Evolutionary conservation across 2,113 vertebrate species (phyloP).

Genomic region (Microcebus tavaratra): DNA sequence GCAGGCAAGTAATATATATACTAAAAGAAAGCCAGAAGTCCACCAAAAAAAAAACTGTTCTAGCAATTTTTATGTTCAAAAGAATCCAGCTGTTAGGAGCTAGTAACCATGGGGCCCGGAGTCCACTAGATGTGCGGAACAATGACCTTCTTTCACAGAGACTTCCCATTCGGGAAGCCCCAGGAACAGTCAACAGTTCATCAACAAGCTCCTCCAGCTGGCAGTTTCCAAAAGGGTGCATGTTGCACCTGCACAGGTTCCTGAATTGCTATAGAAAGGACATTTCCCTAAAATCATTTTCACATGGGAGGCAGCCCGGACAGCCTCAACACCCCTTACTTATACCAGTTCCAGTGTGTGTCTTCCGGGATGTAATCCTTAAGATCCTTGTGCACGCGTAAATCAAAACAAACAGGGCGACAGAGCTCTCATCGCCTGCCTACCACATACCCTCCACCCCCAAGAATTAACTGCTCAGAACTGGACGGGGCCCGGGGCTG

Average conservation of each 20-base stretch:
- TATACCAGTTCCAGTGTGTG: not conserved
- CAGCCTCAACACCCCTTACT: not conserved
- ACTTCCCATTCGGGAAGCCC: not conserved
- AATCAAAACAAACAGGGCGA: not conserved
- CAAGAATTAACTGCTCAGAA: not conserved
- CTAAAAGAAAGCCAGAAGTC: not conserved
- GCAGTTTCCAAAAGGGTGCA: not conserved
- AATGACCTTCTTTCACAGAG: not conserved
- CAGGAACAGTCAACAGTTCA: not conserved
- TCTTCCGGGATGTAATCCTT: not conserved
- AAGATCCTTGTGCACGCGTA: not conserved
- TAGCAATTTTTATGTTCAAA: not conserved
- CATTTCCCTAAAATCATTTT: not conserved
- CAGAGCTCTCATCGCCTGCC: accelerated
- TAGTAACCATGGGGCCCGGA: too few species aligned
- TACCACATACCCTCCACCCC: not conserved
- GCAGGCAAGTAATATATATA: not conserved
- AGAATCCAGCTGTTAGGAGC: not conserved
- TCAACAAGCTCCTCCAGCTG: not conserved
- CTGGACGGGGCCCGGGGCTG: not conserved
- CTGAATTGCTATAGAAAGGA: not conserved
- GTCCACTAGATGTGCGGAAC: not conserved
- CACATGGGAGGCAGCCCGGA: accelerated
- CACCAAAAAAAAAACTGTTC: not conserved
- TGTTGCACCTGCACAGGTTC: not conserved